A percentile compares a stretch with the other conserved stretches of the same genome.
phyloP scores from a whole-genome alignment of 1,140 invertebrate genomes.

The Panagrolaimus sp. region DNA sequence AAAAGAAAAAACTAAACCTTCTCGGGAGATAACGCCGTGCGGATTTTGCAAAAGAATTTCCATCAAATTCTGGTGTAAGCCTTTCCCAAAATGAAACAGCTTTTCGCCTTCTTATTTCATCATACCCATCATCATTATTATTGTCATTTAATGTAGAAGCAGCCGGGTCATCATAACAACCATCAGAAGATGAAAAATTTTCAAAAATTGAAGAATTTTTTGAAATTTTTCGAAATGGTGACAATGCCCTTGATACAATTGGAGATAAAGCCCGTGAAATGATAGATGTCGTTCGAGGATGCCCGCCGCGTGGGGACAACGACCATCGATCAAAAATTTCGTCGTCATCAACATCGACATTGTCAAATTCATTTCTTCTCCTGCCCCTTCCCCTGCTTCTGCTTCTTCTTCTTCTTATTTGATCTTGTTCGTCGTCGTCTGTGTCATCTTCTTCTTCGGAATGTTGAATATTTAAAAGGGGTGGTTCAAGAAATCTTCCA shows the following conservation, averaged over 20 bases:
- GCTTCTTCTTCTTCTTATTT: no score
- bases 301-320: background rate
- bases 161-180: background rate
- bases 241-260: background rate
- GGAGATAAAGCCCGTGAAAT: background rate
- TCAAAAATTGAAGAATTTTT: background rate
- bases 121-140: no score
- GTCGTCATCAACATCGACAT: background rate
- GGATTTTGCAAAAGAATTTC: background rate
- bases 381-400: no score
- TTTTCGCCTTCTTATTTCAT: background rate
- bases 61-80: background rate
- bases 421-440: background rate
- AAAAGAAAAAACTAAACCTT: background rate
- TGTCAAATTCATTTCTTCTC: background rate
- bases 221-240: background rate
- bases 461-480: background rate
- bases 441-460: no score
- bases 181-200: background rate
- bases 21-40: background rate
- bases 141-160: no score
- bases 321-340: background rate
- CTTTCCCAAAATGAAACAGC: slow-evolving; percentile 6
- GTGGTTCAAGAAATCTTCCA: slow-evolving; percentile 5
- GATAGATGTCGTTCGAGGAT: background rate